phyloP scores from a whole-genome alignment of 2,888 invertebrate species.

The Oligia strigilis region DNA sequence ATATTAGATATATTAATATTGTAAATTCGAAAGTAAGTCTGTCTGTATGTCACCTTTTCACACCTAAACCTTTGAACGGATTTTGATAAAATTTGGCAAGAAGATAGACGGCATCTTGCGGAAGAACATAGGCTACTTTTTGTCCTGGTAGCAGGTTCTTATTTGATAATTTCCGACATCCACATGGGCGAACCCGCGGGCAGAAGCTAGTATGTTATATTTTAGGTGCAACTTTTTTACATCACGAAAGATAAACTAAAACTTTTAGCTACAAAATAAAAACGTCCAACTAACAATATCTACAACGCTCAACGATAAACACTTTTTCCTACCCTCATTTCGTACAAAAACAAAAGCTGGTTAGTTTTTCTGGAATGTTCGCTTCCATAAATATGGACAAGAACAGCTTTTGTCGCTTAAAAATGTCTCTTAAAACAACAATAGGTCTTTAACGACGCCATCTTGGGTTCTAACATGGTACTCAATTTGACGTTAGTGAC shows the following conservation, averaged over 20 bases:
- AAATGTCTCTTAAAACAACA: constrained; percentile 47
- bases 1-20: too few species aligned
- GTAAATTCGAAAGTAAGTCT: too few species aligned
- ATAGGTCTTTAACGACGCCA: constrained; percentile 56
- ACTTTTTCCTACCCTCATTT: constrained; percentile 7
- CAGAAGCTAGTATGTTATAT: not conserved
- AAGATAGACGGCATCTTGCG: too few species aligned
- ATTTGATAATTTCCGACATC: not conserved
- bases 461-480: constrained; percentile 58
- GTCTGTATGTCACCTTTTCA: too few species aligned
- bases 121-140: too few species aligned
- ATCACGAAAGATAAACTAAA: not conserved
- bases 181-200: not conserved
- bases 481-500: constrained; percentile 60
- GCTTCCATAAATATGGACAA: constrained; percentile 41
- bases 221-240: not conserved
- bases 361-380: constrained; percentile 23
- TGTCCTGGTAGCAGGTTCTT: not conserved
- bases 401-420: constrained; percentile 43
- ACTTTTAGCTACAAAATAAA: constrained; percentile 13
- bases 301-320: constrained; percentile 7
- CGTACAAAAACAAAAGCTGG: constrained; percentile 29
- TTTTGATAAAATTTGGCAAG: too few species aligned
- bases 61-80: too few species aligned
- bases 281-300: not conserved